Conservation (phyloP, 2,797 vertebrate species). For the Poecilia velifera region DNA sequence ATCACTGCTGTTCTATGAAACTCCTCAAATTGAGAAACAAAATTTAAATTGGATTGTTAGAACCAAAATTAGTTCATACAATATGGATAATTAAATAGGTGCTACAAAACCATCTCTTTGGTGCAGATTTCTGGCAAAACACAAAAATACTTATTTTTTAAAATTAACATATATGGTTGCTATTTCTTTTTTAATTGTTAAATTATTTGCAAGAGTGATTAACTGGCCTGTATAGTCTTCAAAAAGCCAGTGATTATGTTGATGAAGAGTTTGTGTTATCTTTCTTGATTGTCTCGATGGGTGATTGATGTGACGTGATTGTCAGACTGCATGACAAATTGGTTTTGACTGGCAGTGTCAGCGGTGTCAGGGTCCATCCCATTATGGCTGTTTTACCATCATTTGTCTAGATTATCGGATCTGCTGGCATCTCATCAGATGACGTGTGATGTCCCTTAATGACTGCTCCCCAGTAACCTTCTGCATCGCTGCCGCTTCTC, state of each 20-base stretch:
- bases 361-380: constrained; percentile 40
- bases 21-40: background rate
- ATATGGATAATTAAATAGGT: background rate
- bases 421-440: constrained; percentile 12
- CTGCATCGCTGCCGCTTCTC: background rate
- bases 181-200: background rate
- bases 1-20: background rate
- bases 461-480: background rate
- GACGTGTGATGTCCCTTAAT: background rate
- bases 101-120: background rate
- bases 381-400: constrained; percentile 19
- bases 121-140: background rate
- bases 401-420: constrained; percentile 45
- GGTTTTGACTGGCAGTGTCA: constrained; percentile 37
- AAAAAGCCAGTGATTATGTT: constrained; percentile 29
- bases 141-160: background rate
- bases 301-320: constrained; percentile 52
- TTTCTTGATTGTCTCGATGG: constrained; percentile 29
- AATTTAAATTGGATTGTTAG: background rate
- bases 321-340: constrained; percentile 41
- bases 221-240: background rate
- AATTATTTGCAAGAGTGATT: background rate
- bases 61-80: background rate
- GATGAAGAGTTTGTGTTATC: constrained; percentile 38
- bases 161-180: background rate